Base-by-base conservation (phyloP, 1,140 invertebrate genomes). In the Metopolophium dirhodum region DNA sequence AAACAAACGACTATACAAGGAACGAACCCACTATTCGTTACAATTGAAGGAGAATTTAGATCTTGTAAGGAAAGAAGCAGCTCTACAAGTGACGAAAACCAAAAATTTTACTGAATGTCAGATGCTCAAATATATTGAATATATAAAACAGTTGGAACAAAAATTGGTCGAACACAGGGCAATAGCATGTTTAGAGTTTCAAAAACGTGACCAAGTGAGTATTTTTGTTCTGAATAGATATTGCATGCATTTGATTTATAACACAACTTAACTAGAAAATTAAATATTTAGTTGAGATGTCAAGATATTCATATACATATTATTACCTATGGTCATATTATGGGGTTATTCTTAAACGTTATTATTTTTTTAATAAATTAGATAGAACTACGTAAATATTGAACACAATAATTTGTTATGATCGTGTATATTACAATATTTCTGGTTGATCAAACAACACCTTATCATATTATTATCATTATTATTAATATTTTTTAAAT, bases 201-300 rank as follows among this genome's bases (percentile, higher is more conserved):
- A 93, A n/a, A 93, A 83, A 93, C 91, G 91, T 4, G 91, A 93
- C 51, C 45, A 85, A 20, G 91, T 86, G 35, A 57, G 91, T 45
- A 47, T n/a, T 35, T 22, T 47, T 9, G 1, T 89, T 49, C 7
- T n/a, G 18, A 47, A 30, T 49, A 88, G 47, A 49, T n/a, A 45
- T 3, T 8, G 2, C 20, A 85, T 18, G 7, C 7, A 47, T 47
- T 47, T 9, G 9, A 47, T 47, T 61, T 30, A 30, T 61, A 30
- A 30, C 9, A 61, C 8, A 8, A 30, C 9, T 61, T 61, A 1
- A n/a, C 3, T 61, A 26, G 8, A 30, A 61, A 61, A 61, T 61
- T 9, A 61, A 57, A 26, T 57, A 57, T 57, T 57, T 57, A 23
- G 54, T 23, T 8, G 0, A 8, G 7, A 8, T 57, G 23, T 57